Base-by-base conservation (phyloP, 92 coral and sea anemone genomes). In the Scolanthus callimorphus region DNA sequence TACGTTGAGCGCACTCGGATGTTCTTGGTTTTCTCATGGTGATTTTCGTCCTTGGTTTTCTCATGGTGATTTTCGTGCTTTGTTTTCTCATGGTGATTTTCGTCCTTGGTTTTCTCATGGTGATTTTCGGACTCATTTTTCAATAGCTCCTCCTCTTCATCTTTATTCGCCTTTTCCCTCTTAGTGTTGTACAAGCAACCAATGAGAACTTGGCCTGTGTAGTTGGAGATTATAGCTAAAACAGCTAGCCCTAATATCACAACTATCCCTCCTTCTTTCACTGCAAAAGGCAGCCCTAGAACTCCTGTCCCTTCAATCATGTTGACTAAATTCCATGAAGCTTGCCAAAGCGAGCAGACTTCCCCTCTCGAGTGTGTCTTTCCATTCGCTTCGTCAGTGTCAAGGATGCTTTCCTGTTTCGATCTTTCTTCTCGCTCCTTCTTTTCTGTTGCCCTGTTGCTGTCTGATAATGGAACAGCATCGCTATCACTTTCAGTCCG, bases 281-380 rank as follows among this genome's bases (percentile, higher is more conserved):
- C 71, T 0, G 84, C 84, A 30, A 60, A 77, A 3, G 84, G 84
- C 3, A 77, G 60, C 12, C 77, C 84, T 1, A 77, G 44, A 0
- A 77, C 27, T 0, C 84, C 84, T 0, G 84, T 62, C 1, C 84
- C 84, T 62, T 77, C 59, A 3, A 77, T 72, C 71, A 77, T 69
- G 51, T 77, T 77, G 12, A 69, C 55, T 20, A 77, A 51, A 17
- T 77, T 77, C 84, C 84, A 77, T 1, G 77, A 55, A 1, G 84
- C 77, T 3, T 69, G 77, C 45, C 71, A 77, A 0, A 59, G 57
- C 3, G 77, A 38, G 27, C 75, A 54, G 13, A 20, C 41, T 34
- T 51, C 65, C n/a, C n/a, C n/a, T n/a, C n/a, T n/a, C n/a, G n/a
- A n/a, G n/a, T n/a, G n/a, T n/a, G n/a, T n/a, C n/a, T n/a, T n/a